Conservation (phyloP, 1,140 invertebrate species). For the Rhagoletis pomonella region DNA sequence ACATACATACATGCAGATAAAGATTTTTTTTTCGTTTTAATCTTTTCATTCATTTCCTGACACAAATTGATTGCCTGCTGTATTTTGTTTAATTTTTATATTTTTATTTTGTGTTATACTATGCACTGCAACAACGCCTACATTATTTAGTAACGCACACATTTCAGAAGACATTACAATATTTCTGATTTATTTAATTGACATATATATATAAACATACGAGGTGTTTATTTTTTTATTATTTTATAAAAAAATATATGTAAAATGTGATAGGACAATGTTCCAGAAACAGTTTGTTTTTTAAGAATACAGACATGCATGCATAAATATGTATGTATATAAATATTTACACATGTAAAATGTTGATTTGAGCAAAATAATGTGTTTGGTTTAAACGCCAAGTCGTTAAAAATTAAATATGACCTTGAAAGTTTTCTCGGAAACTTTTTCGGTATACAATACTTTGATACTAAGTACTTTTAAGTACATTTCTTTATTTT, state of each 20-base stretch:
- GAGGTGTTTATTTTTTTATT: neutral
- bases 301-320: neutral
- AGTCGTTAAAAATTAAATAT: neutral
- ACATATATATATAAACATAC: constrained; percentile 11
- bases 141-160: neutral
- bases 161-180: constrained; percentile 28
- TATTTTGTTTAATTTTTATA: neutral
- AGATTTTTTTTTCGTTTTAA: neutral
- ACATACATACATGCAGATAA: too few relatives aligned
- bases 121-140: neutral
- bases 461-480: too few relatives aligned
- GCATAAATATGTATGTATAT: neutral
- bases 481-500: neutral
- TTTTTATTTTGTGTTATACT: neutral
- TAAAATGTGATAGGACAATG: constrained; percentile 46
- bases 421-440: neutral
- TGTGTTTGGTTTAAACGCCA: too few relatives aligned
- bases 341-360: neutral
- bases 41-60: neutral
- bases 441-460: neutral
- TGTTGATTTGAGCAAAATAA: constrained; percentile 14
- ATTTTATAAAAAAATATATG: neutral
- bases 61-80: neutral
- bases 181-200: constrained; percentile 20
- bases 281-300: constrained; percentile 42